phyloP scores from a whole-genome alignment of 2,797 vertebrate species.

The Delichon dasypus region DNA sequence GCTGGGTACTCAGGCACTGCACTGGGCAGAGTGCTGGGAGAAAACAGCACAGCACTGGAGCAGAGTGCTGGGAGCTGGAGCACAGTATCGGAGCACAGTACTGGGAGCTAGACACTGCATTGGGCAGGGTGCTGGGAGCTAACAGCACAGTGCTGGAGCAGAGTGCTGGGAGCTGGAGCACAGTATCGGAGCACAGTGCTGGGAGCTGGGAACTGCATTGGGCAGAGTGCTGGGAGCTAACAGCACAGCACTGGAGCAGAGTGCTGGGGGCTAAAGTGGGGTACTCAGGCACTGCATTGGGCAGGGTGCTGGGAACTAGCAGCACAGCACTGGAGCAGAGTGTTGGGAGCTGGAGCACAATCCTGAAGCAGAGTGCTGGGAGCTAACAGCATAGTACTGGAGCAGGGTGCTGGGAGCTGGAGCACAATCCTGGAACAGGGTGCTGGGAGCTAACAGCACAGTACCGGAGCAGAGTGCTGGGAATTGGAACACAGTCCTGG shows the following conservation, averaged over 20 bases:
- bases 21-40: background rate
- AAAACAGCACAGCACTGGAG: no score
- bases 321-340: background rate
- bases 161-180: background rate
- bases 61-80: background rate
- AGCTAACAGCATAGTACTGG: no score
- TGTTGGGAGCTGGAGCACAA: background rate
- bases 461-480: no score
- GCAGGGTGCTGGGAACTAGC: background rate
- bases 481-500: no score
- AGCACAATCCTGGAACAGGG: background rate
- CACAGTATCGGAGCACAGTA: no score
- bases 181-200: no score
- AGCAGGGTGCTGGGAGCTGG: background rate
- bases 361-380: background rate
- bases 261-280: no score
- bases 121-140: background rate
- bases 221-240: background rate
- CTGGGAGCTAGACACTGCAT: background rate
- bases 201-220: no score
- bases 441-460: background rate
- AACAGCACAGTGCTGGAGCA: no score
- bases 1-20: background rate
- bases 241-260: background rate
- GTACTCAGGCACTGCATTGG: no score